A percentile compares a stretch with the other conserved stretches of the same genome.
phyloP scores from a whole-genome alignment of 35 echinoderm and acorn worm species.

The Heliocidaris tuberculata region DNA sequence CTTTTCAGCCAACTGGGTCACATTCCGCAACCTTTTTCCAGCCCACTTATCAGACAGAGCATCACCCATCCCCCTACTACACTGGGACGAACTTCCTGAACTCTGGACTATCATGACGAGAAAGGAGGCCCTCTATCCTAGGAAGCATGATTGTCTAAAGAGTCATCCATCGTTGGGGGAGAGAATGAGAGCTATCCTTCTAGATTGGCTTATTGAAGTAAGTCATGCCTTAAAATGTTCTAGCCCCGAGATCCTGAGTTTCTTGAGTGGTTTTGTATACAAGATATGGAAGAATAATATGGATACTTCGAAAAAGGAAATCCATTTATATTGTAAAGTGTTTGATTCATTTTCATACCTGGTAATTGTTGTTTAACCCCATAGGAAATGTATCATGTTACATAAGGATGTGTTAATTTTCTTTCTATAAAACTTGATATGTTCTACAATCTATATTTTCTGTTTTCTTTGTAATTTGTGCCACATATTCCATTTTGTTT shows the following conservation, averaged over 20 bases:
- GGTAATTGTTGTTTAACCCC: too few species aligned
- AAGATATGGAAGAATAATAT: not conserved
- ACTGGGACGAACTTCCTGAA: constrained; percentile 88
- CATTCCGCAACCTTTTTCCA: constrained; percentile 90
- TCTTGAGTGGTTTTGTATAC: not conserved
- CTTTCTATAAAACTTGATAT: too few species aligned
- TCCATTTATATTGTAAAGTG: too few species aligned
- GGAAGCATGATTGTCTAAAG: constrained; percentile 61
- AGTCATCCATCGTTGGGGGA: constrained; percentile 82
- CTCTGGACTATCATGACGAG: constrained; percentile 85
- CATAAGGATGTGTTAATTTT: too few species aligned
- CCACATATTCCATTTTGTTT: too few species aligned
- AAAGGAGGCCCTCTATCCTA: constrained; percentile 63
- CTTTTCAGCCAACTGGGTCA: not conserved
- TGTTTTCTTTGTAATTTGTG: not conserved
- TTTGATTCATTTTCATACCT: too few species aligned
- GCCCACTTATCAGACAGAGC: constrained; percentile 63
- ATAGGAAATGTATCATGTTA: too few species aligned
- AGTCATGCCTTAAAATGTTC: not conserved
- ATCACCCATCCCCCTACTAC: constrained; percentile 79
- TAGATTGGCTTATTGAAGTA: constrained; percentile 99
- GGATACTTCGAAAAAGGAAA: not conserved
- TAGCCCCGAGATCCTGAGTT: not conserved
- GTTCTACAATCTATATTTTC: too few species aligned
- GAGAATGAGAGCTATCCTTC: constrained; percentile 90